phyloP scores from a whole-genome alignment of 2,797 vertebrate genomes.

The Hippopotamyrus pictus region DNA sequence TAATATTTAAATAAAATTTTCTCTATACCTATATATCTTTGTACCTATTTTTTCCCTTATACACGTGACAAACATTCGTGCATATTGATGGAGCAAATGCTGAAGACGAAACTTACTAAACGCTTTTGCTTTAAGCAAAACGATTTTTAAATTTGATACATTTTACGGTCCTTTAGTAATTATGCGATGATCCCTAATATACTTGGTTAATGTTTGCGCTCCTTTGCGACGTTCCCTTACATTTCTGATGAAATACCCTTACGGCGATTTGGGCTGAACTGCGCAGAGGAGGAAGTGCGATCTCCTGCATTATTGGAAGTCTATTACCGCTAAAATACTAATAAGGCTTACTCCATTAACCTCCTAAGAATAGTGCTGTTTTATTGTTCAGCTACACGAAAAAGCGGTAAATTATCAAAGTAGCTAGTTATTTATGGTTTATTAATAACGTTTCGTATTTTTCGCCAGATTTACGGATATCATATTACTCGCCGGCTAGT shows the following conservation, averaged over 20 bases:
- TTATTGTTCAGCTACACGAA: background rate
- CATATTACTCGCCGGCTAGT: background rate
- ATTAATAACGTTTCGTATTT: background rate
- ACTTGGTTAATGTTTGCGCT: background rate
- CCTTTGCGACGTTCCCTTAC: conserved; percentile 44
- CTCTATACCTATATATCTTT: background rate
- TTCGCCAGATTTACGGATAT: background rate
- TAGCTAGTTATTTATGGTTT: background rate
- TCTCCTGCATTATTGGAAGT: background rate
- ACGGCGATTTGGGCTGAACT: background rate
- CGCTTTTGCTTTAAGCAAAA: background rate
- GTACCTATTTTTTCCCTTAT: background rate
- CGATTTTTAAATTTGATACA: background rate
- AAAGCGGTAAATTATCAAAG: background rate
- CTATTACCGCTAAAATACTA: background rate
- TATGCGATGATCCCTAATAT: conserved; percentile 43
- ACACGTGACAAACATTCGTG: background rate
- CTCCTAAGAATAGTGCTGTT: background rate
- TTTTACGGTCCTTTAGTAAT: conserved; percentile 10
- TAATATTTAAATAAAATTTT: background rate
- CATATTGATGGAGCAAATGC: background rate
- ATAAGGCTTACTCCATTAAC: background rate
- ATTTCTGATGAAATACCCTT: conserved; percentile 69
- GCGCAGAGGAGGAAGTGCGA: background rate
- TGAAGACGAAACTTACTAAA: background rate